Evolutionary conservation across 2,113 vertebrate species (phyloP).

Genomic region (Oceanites oceanicus): DNA sequence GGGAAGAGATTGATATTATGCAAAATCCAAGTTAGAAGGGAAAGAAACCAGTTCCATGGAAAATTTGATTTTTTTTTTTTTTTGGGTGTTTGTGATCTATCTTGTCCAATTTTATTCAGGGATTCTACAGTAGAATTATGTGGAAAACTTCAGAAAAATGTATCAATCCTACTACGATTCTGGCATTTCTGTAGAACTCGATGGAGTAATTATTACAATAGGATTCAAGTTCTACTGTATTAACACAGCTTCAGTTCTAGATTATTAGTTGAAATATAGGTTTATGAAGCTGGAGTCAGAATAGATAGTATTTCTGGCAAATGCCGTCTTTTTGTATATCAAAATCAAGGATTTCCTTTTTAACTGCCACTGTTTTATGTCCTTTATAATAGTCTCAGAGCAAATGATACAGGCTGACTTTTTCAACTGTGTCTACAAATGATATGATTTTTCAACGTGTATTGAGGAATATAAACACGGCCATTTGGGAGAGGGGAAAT

Average conservation of each 20-base stretch:
- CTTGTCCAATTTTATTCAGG: neutral
- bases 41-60: neutral
- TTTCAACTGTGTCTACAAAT: neutral
- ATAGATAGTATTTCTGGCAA: neutral
- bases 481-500: neutral
- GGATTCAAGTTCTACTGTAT: neutral
- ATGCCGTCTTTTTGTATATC: neutral
- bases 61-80: neutral
- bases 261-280: neutral
- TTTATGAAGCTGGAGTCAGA: neutral
- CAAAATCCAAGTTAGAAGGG: neutral
- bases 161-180: neutral
- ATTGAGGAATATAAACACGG: neutral
- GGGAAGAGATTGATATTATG: neutral
- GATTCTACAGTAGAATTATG: neutral
- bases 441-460: rapidly evolving
- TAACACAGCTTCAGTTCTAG: neutral
- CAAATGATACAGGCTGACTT: neutral
- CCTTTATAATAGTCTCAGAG: neutral
- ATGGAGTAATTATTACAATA: neutral
- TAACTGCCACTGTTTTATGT: neutral
- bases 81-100: neutral
- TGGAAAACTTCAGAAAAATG: neutral
- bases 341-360: neutral
- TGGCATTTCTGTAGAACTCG: neutral